phyloP scores from a whole-genome alignment of 2,113 vertebrate species.

The Platanista minor region DNA sequence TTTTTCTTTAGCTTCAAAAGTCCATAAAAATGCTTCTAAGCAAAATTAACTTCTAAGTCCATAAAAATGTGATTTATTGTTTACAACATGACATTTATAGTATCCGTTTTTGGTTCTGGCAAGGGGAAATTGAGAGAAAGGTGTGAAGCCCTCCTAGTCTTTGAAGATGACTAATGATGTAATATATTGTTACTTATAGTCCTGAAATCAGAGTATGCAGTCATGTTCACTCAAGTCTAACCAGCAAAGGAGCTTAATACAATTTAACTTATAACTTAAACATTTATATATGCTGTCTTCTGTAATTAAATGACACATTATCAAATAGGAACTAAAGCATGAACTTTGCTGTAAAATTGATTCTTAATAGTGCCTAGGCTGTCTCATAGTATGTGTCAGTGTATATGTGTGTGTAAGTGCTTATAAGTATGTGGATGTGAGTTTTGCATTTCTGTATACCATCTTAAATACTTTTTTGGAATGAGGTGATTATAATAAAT shows the following conservation, averaged over 20 bases:
- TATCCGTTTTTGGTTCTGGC: slow-evolving; percentile 74
- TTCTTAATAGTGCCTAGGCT: neutral
- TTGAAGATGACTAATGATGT: slow-evolving; percentile 78
- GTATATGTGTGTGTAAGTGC: neutral
- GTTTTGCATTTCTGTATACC: neutral
- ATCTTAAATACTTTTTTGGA: neutral
- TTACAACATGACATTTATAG: slow-evolving; percentile 81
- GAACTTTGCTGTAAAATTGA: slow-evolving; percentile 26
- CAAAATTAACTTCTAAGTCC: slow-evolving; percentile 82
- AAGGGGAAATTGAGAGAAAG: slow-evolving; percentile 78
- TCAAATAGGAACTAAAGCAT: neutral
- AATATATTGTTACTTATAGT: slow-evolving; percentile 70
- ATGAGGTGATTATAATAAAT: neutral
- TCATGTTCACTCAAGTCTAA: neutral
- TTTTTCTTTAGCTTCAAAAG: slow-evolving; percentile 74
- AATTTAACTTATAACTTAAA: neutral
- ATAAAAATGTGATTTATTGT: slow-evolving; percentile 83
- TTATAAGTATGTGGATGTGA: neutral
- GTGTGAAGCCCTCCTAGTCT: slow-evolving; percentile 80
- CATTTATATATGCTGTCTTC: neutral
- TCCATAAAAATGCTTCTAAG: slow-evolving; percentile 84
- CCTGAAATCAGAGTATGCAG: slow-evolving; percentile 70
- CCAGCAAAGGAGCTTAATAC: neutral
- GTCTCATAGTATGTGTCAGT: neutral
- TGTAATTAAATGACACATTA: neutral